Evolutionary conservation across 1,140 invertebrate species (phyloP).

Genomic region (Oedothorax gibbosus): DNA sequence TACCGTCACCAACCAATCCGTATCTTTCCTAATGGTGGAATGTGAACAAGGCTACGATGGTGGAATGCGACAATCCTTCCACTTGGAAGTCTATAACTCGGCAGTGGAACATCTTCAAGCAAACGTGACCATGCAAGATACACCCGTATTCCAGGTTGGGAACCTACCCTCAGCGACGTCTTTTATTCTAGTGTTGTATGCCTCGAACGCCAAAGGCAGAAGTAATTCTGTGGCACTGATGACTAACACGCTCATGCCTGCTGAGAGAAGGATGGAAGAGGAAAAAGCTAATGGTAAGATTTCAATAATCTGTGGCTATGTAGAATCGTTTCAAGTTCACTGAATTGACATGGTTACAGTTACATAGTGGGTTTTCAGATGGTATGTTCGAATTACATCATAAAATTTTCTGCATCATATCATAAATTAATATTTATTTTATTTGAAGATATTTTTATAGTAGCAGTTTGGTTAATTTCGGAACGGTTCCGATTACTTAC

Average conservation of each 20-base stretch:
- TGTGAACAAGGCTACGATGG: slow-evolving; percentile 83
- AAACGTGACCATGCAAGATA: slow-evolving; percentile 56
- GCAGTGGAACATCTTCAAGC: slow-evolving; percentile 60
- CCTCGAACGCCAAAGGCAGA: slow-evolving; percentile 63
- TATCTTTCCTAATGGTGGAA: slow-evolving; percentile 81
- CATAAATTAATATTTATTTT: too few species aligned
- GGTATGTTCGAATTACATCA: too few species aligned
- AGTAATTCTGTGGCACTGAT: slow-evolving; percentile 58
- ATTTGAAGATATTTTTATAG: too few species aligned
- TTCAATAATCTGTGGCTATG: too few species aligned
- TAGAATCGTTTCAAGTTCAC: too few species aligned
- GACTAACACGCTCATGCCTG: slow-evolving; percentile 51
- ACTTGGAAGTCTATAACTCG: slow-evolving; percentile 80
- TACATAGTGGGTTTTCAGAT: too few species aligned
- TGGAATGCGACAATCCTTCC: slow-evolving; percentile 83
- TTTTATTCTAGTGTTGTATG: slow-evolving; percentile 62
- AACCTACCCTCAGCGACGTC: slow-evolving; percentile 59
- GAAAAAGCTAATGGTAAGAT: slow-evolving; percentile 27
- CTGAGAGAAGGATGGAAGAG: slow-evolving; percentile 52
- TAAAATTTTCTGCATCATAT: too few species aligned
- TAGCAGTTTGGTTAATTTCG: too few species aligned
- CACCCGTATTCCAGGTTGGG: slow-evolving; percentile 62
- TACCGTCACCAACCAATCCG: slow-evolving; percentile 86
- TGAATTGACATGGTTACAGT: too few species aligned
- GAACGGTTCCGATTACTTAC: too few species aligned